Conservation (phyloP, 2,113 vertebrate species). For the Ceratotherium simum region DNA sequence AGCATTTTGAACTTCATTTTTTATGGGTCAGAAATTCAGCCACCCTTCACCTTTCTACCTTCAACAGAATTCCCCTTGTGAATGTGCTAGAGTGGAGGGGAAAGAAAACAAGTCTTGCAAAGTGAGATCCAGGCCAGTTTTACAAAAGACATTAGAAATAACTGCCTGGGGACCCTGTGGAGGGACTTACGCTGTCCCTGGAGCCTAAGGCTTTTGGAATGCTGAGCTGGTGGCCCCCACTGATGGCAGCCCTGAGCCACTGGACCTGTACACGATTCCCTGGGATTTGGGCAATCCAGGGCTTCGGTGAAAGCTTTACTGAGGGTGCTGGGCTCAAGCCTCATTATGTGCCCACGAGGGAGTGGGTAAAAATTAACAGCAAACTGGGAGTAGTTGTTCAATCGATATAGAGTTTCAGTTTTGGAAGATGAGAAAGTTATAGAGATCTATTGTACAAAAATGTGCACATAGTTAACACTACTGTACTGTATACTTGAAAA, state of each 20-base stretch:
- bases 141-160: not conserved
- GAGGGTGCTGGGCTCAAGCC: not conserved
- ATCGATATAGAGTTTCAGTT: not conserved
- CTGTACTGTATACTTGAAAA: not conserved
- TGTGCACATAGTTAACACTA: not conserved
- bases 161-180: not conserved
- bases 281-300: not conserved
- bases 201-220: not conserved
- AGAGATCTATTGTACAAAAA: not conserved
- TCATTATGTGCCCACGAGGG: not conserved
- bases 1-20: not conserved
- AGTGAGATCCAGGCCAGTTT: not conserved
- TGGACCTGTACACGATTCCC: not conserved
- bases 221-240: not conserved
- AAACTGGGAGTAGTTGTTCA: not conserved
- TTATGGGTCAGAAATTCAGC: not conserved
- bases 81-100: not conserved
- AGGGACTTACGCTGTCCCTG: not conserved
- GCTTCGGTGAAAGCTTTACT: not conserved
- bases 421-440: constrained; percentile 19
- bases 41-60: not conserved
- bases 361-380: not conserved
- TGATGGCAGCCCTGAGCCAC: not conserved
- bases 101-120: not conserved
- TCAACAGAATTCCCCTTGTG: not conserved